These are phyloP conservation scores for Pogonus chalceus DNA, from an alignment of 1,140 invertebrate species.

Conservation along the genomic window DNA sequence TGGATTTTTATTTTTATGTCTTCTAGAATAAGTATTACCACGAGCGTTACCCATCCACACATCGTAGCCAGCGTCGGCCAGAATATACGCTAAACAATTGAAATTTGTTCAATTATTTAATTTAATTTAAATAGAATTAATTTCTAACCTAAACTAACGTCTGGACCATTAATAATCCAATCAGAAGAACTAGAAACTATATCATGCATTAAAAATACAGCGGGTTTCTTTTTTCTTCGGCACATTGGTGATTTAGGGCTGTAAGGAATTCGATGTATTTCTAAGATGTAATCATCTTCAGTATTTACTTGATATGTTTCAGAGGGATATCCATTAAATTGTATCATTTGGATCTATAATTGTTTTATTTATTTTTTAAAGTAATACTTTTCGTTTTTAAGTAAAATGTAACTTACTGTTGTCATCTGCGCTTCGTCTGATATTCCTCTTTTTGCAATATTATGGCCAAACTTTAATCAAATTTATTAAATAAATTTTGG, in stretches of 20 bases:
- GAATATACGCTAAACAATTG: conserved; percentile 5
- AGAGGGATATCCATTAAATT: neutral
- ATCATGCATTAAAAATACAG: neutral
- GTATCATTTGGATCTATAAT: neutral
- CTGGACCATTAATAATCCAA: neutral
- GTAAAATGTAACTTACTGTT: neutral
- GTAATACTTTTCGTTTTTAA: neutral
- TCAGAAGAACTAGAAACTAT: neutral
- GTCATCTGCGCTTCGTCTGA: neutral
- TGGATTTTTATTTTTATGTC: conserved; percentile 41
- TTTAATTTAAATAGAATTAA: neutral
- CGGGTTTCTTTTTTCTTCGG: neutral
- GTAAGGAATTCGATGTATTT: neutral
- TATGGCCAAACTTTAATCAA: too few species aligned
- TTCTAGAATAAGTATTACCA: conserved; percentile 58
- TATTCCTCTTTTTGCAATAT: too few species aligned
- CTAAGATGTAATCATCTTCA: neutral
- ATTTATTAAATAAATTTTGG: too few species aligned
- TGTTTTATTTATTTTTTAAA: neutral
- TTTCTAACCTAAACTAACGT: neutral
- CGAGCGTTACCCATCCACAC: conserved; percentile 68
- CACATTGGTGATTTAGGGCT: neutral
- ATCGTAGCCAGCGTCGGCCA: conserved; percentile 53
- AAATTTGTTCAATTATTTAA: neutral
- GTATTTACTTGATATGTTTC: neutral